Conservation (phyloP, 2,888 invertebrate genomes). For the Notocelia uddmanniana region DNA sequence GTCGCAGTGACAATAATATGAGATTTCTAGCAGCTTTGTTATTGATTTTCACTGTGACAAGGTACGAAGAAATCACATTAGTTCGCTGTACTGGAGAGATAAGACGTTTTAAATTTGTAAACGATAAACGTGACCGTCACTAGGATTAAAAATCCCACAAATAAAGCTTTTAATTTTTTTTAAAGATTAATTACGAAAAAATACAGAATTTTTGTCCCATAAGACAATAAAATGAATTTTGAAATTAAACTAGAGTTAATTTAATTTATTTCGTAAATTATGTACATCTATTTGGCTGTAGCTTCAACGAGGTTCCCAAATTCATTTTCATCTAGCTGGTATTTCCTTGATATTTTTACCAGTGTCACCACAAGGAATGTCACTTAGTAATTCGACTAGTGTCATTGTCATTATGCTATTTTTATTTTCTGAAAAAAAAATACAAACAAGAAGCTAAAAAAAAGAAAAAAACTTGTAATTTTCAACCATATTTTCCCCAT, state of each 20-base stretch:
- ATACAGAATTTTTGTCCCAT: not conserved
- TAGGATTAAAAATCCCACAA: not conserved
- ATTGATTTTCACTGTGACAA: too few species aligned
- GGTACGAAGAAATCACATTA: too few species aligned
- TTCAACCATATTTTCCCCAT: not conserved
- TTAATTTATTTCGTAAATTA: conserved; percentile 2
- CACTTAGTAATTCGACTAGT: not conserved
- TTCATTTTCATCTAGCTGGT: not conserved
- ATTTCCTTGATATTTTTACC: not conserved
- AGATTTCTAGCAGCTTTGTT: too few species aligned
- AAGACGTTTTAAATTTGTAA: not conserved
- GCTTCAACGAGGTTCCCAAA: not conserved
- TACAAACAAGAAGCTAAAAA: not conserved
- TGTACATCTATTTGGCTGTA: conserved; percentile 1
- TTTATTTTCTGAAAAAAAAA: not conserved
- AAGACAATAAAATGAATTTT: not conserved
- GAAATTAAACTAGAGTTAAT: not conserved
- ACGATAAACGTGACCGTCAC: not conserved
- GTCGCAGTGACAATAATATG: too few species aligned
- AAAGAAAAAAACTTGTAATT: not conserved
- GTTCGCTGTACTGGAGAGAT: too few species aligned
- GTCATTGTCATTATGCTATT: not conserved
- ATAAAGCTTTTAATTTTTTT: not conserved
- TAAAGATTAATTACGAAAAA: not conserved
- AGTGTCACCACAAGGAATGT: conserved; percentile 1